A percentile compares a stretch with the other conserved stretches of the same genome.
phyloP scores from a whole-genome alignment of 92 coral and sea anemone genomes.

The Parazoanthus atlanticus region DNA sequence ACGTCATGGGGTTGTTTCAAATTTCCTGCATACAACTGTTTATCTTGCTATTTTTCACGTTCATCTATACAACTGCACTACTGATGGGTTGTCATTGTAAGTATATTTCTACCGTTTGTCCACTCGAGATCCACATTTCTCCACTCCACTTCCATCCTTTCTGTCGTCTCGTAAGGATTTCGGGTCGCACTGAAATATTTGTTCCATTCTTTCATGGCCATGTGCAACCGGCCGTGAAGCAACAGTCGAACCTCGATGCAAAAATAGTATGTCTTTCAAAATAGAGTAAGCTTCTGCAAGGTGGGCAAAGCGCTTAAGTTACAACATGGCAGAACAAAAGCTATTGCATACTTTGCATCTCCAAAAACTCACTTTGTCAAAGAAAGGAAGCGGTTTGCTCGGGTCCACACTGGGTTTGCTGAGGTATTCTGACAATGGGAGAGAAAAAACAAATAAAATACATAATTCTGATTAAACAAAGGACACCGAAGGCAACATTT shows the following conservation, averaged over 20 bases:
- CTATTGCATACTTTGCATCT: background rate
- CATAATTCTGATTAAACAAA: background rate
- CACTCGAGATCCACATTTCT: slow-evolving; percentile 84
- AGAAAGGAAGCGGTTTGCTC: slow-evolving; percentile 94
- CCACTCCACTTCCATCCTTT: slow-evolving; percentile 95
- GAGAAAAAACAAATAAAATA: background rate
- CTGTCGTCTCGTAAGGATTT: slow-evolving; percentile 91
- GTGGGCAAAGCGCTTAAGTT: no score
- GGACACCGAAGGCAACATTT: background rate
- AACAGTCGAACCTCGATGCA: slow-evolving; percentile 77
- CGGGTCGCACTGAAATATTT: slow-evolving; percentile 95
- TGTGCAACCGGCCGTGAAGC: slow-evolving; percentile 91
- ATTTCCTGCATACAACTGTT: no score
- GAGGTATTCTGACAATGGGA: slow-evolving; percentile 58
- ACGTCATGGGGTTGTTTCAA: no score
- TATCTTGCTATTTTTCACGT: no score
- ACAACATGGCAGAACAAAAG: background rate
- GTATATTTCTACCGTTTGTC: slow-evolving; percentile 79
- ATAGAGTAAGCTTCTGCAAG: no score
- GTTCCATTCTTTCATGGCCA: slow-evolving; percentile 88
- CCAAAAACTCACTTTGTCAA: slow-evolving; percentile 79
- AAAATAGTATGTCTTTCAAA: slow-evolving; percentile 1
- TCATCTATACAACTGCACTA: no score
- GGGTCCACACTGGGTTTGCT: slow-evolving; percentile 95
- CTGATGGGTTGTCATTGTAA: no score